Evolutionary conservation across 1,140 invertebrate genomes (phyloP), one percentile per base, ranked within the genome.

Genomic region (Drosophila watanabei): DNA sequence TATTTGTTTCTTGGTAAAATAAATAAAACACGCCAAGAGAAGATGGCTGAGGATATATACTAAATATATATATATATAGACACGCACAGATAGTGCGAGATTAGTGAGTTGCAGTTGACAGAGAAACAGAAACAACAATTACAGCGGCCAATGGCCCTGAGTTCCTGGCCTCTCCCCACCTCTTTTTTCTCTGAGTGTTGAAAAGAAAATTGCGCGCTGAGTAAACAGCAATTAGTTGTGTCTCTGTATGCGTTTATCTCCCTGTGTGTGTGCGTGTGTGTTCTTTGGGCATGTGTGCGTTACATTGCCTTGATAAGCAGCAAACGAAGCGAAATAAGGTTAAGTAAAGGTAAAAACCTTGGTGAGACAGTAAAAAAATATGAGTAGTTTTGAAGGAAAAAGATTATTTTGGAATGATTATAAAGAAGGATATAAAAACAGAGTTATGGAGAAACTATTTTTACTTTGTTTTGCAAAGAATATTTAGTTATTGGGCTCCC

Each of bases 151-250:
- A 39, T 73, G 71, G 71, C 71, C 71, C 68, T 73, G 32, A 24
- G 66, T 43, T 59, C 68, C 32, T 18, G n/a, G 54, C 24, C 71
- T 63, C 66, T 54, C 51, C 43, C 13, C 45, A 41, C 30, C 24
- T n/a, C 11, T 32, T 35, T 43, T 79, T 54, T 60, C 43, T 69
- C 37, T 24, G 24, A 61, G 64, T 83, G 85, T 83, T 75, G 66
- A 77, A 90, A 77, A 77, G 79, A 90, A 90, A 90, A 90, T 90
- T 90, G 87, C 79, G 86, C 71, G 62, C 66, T 75, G 76, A 59
- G 80, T 80, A 90, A 90, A 90, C 82, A 90, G 79, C 79, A 90
- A 90, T 90, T 86, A 90, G 87, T 69, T 73, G 65, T 56, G 77
- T 51, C 49, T 46, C 56, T 75, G 57, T 80, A 65, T 71, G 71